Conservation (phyloP, 2,888 invertebrate species). For the Temnothorax unifasciatus region DNA sequence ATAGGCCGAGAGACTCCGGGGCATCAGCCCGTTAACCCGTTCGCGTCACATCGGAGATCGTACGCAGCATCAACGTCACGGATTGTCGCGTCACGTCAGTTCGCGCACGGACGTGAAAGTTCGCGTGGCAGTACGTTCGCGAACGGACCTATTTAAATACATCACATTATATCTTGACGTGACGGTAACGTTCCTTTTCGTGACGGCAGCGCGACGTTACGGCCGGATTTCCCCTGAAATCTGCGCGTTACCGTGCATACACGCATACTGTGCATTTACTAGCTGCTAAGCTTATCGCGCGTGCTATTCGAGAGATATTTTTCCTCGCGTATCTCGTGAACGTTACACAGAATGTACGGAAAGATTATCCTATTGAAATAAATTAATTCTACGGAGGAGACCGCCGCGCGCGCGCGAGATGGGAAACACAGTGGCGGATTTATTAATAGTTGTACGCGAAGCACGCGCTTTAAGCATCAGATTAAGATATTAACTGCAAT, state of each 20-base stretch:
- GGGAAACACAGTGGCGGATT: background rate
- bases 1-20: background rate
- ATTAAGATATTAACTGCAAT: background rate
- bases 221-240: slow-evolving; percentile 56
- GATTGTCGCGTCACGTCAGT: slow-evolving; percentile 48
- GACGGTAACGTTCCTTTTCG: slow-evolving; percentile 57
- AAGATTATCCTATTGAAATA: slow-evolving; percentile 37
- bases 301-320: slow-evolving; percentile 33
- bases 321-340: background rate
- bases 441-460: slow-evolving; percentile 7
- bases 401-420: background rate
- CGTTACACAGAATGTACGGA: background rate
- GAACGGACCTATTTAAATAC: slow-evolving; percentile 56
- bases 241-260: slow-evolving; percentile 41
- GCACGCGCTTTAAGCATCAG: background rate
- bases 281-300: slow-evolving; percentile 42
- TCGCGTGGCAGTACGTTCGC: slow-evolving; percentile 30
- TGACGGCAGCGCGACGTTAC: slow-evolving; percentile 42
- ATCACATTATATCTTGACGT: slow-evolving; percentile 56
- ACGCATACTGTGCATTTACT: slow-evolving; percentile 37
- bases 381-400: slow-evolving; percentile 1
- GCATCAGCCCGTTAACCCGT: slow-evolving; percentile 31
- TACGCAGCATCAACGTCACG: slow-evolving; percentile 48
- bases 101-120: slow-evolving; percentile 37
- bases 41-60: slow-evolving; percentile 34